These are phyloP conservation scores for Galemys pyrenaicus DNA, from an alignment of 2,113 vertebrate species.

Conservation along the genomic window DNA sequence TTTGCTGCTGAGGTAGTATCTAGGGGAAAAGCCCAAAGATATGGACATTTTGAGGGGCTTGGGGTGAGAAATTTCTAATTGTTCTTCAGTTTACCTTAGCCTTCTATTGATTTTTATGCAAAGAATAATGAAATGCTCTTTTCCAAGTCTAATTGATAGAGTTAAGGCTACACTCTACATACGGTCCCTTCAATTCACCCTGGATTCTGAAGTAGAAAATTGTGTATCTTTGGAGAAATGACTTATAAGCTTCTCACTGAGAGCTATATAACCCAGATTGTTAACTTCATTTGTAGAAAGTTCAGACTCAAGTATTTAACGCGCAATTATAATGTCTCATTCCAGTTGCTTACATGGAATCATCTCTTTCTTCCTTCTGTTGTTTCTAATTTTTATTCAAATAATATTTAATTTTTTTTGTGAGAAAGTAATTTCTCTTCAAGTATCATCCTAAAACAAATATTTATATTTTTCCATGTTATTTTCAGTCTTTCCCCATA, in stretches of 20 bases:
- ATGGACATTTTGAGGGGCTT: not conserved
- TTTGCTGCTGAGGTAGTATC: conserved; percentile 21
- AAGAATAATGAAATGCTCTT: not conserved
- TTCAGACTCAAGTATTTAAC: not conserved
- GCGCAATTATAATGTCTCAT: not conserved
- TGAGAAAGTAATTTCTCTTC: not conserved
- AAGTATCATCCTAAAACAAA: not conserved
- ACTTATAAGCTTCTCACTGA: not conserved
- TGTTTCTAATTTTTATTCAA: conserved; percentile 42
- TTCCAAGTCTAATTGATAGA: not conserved
- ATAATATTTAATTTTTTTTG: not conserved
- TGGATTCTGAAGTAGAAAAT: not conserved
- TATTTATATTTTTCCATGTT: not conserved
- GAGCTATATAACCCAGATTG: not conserved
- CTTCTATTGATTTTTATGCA: not conserved
- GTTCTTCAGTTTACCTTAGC: not conserved
- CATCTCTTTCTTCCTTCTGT: not conserved
- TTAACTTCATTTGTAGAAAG: conserved; percentile 15
- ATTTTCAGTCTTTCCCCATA: not conserved
- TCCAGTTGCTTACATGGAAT: not conserved
- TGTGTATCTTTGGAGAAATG: not conserved
- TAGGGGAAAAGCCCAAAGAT: not conserved
- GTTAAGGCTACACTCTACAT: not conserved
- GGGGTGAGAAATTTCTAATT: not conserved
- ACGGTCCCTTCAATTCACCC: not conserved